These are phyloP conservation scores for Pimpla rufipes DNA, from an alignment of 2,888 invertebrate genomes.

Conservation along the genomic window DNA sequence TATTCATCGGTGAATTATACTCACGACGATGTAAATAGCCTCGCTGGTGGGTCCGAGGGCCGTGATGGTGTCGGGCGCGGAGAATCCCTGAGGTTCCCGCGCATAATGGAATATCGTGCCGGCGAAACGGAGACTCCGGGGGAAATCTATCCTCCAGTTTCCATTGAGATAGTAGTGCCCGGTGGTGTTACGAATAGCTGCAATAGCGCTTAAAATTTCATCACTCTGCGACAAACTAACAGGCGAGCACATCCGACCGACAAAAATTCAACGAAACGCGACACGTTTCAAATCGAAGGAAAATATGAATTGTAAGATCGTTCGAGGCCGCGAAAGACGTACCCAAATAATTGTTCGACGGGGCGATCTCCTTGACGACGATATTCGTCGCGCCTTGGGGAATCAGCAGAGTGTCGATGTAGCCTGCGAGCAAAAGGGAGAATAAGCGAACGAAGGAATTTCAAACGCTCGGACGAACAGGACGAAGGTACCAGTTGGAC, in stretches of 20 bases:
- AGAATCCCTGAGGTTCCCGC: constrained; percentile 92
- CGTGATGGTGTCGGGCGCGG: constrained; percentile 93
- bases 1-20: constrained; percentile 76
- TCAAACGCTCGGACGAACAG: neutral
- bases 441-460: constrained; percentile 15
- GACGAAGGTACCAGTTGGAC: constrained; percentile 69
- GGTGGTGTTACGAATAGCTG: constrained; percentile 93
- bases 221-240: neutral
- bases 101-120: constrained; percentile 96
- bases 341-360: constrained; percentile 97
- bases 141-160: constrained; percentile 97
- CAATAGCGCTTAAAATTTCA: constrained; percentile 68
- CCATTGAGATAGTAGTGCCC: constrained; percentile 97
- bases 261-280: no score
- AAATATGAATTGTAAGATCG: neutral
- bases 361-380: constrained; percentile 90
- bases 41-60: constrained; percentile 97
- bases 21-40: constrained; percentile 93
- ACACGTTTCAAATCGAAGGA: neutral
- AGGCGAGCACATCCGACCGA: neutral
- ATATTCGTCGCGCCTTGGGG: constrained; percentile 98
- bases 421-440: constrained; percentile 88
- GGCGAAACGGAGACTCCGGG: constrained; percentile 92
- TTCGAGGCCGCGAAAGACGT: constrained; percentile 75
- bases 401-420: constrained; percentile 96